These are phyloP conservation scores for Drosophila lini DNA, from an alignment of 1,140 invertebrate species.

Conservation along the genomic window DNA sequence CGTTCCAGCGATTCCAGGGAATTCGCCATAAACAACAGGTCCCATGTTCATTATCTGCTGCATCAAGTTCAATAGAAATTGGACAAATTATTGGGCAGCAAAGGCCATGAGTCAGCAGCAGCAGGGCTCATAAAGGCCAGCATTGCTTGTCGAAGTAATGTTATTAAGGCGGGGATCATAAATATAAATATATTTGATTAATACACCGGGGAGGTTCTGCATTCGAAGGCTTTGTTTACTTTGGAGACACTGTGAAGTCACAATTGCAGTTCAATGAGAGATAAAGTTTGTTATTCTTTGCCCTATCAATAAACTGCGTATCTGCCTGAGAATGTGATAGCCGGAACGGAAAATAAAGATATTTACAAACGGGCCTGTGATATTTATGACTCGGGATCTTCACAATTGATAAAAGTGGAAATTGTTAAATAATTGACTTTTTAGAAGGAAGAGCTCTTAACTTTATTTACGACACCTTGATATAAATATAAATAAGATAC, in stretches of 20 bases:
- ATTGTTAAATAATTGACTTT: constrained; percentile 28
- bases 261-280: constrained; percentile 38
- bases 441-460: background rate
- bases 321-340: constrained; percentile 5
- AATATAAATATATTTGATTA: constrained; percentile 23
- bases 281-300: constrained; percentile 29
- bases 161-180: constrained; percentile 25
- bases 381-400: constrained; percentile 24
- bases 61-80: constrained; percentile 24
- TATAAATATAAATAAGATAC: background rate
- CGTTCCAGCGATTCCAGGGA: constrained; percentile 25
- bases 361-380: constrained; percentile 20
- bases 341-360: constrained; percentile 17
- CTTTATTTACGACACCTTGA: background rate
- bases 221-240: constrained; percentile 21
- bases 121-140: constrained; percentile 9
- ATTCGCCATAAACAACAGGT: constrained; percentile 38
- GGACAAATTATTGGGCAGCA: constrained; percentile 32
- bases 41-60: constrained; percentile 34
- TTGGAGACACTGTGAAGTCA: constrained; percentile 6
- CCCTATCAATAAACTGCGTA: constrained; percentile 27
- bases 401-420: background rate
- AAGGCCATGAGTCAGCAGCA: constrained; percentile 28
- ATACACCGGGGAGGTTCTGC: background rate
- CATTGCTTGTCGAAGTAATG: constrained; percentile 29